Base-by-base conservation (phyloP, 2,113 vertebrate genomes). In the Pseudorhombus dupliciocellatus region DNA sequence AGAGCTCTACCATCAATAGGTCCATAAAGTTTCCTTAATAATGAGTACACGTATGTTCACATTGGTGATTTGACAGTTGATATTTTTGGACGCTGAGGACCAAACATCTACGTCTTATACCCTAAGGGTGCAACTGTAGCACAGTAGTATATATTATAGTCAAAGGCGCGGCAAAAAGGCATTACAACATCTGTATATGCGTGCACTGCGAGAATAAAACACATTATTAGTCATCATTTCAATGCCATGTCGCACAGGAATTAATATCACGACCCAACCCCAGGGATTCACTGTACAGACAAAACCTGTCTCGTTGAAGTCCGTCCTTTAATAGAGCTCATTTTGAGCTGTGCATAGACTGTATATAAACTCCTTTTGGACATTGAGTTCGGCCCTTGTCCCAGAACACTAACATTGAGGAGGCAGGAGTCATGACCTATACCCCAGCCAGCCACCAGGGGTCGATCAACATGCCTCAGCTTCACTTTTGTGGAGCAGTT, bases 21-120 rank as follows among this genome's bases (percentile, higher is more conserved):
- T 84, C 81, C 88, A 86, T 84, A 67, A 79, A 73, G 73, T 80
- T 84, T 84, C 37, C 74, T 82, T 69, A 71, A 81, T 77, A 69
- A 85, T 90, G 77, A 82, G 78, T 83, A 92, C 88, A 90, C 86
- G 86, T 76, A 77, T 81, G 78, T 89, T 87, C 67, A 91, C 87
- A 88, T 65, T 73, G 75, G 71, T 77, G 85, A 88, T 87, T 86
- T 77, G 81, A 89, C 86, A 88, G 68, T 73, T 81, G 79, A 83
- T 80, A 61, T 67, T 77, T 83, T 28, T 83, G 79, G 67, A 84
- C 78, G 44, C 59, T 44, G 50, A 76, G 71, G 65, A 81, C 65
- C 53, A 48, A 72, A 31, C 42, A 50, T 77, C 51, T 80, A 68
- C 42, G 42, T 70, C 18, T 66, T 65, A 61, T 78, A 73, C 77